Percentiles rank a stretch among this genome's conserved stretches.
Conservation (phyloP, 1,140 invertebrate genomes). For the Drosophila sucinea region DNA sequence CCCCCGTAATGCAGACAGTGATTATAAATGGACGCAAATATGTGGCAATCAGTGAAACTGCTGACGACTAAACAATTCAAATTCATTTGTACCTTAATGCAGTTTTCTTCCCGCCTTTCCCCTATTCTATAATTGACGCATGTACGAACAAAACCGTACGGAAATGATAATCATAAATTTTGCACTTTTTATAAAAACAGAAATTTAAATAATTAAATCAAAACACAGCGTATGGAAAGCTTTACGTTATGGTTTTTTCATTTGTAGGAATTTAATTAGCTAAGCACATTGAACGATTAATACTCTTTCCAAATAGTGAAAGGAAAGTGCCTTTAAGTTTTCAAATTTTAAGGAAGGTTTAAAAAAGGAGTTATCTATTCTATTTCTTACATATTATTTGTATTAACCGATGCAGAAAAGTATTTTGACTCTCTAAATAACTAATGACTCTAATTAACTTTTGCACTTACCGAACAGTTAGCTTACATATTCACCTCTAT, state of each 20-base stretch:
- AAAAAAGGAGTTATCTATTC: too few relatives aligned
- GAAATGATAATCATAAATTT: constrained; percentile 17
- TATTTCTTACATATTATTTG: too few relatives aligned
- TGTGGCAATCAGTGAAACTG: constrained; percentile 48
- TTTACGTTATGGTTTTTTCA: neutral
- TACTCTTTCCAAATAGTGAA: neutral
- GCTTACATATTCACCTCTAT: neutral
- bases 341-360: too few relatives aligned
- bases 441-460: neutral
- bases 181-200: constrained; percentile 17
- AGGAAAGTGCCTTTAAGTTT: too few relatives aligned
- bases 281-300: neutral
- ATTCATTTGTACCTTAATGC: neutral
- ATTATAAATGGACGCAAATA: constrained; percentile 51
- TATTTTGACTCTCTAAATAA: too few relatives aligned
- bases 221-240: constrained; percentile 29
- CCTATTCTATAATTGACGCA: neutral
- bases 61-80: constrained; percentile 20
- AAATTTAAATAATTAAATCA: constrained; percentile 53
- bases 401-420: too few relatives aligned
- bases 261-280: neutral
- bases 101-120: neutral
- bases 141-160: neutral
- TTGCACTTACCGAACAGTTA: neutral
- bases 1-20: constrained; percentile 49